Base-by-base conservation (phyloP, 1,140 invertebrate species). In the Brachionus asplanchnoidis region DNA sequence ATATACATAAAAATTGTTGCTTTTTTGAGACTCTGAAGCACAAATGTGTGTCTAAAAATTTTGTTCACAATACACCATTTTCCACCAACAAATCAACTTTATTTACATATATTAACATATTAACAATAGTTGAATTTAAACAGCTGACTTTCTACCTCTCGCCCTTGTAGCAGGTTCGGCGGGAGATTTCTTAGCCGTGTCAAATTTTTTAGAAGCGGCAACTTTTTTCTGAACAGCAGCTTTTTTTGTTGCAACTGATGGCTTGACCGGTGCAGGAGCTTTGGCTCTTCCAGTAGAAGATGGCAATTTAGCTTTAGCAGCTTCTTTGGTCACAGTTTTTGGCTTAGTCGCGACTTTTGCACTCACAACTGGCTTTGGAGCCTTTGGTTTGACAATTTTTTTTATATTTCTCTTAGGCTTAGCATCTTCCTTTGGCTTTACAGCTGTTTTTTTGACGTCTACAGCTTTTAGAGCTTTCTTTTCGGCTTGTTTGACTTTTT, bases 221-320 rank as follows among this genome's bases (percentile, higher is more conserved):
- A 28, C 28, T 60, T 60, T 42, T 65, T 80, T 80, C 9, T 14
- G 73, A 4, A 36, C 32, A 1, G 26, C 44, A 14, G 14, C 73
- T 28, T 50, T 77, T 77, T 77, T 77, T 0, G 42, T 14, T 23
- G 40, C 20, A 20, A 26, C 42, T 14, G 42, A 23, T 28, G 73
- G n/a, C 12, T 46, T 50, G 7, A 26, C 40, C 26, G 20, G 40
- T 0, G 46, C 28, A 84, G 20, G 17, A 36, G 70, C 11, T 36
- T 66, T 60, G 7, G 73, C 7, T 44, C 14, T 32, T 12, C 3
- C 40, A 7, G 73, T 32, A 0, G 44, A 26, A 0, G 44, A 7
- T 79, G 84, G 17, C n/a, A 42, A n/a, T 50, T 60, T 82, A 6
- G 84, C 73, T 44, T 60, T 70, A 1, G 84, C 84, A 20, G 44